A percentile compares a stretch with the other conserved stretches of the same genome.
Conservation (phyloP, 2,113 vertebrate species). For the Cephalopterus ornatus region DNA sequence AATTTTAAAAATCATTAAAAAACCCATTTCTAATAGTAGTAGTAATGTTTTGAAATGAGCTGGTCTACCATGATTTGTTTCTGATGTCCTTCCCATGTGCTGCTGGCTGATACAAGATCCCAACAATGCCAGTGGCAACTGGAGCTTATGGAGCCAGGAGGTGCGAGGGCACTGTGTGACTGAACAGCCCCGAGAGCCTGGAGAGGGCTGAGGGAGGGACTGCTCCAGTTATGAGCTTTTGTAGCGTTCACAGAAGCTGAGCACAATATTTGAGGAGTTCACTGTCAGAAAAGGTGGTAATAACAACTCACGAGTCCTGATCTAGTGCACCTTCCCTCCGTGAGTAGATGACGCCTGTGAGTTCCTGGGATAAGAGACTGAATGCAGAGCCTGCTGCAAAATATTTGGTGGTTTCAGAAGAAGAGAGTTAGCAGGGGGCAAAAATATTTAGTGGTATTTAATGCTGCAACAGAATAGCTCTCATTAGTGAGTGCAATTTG, state of each 20-base stretch:
- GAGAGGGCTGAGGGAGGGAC: background rate
- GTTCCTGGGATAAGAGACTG: background rate
- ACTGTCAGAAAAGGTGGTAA: background rate
- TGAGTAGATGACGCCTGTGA: background rate
- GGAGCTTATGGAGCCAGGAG: background rate
- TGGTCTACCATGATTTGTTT: background rate
- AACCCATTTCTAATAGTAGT: background rate
- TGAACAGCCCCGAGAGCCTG: background rate
- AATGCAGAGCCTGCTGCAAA: background rate
- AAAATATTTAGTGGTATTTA: background rate
- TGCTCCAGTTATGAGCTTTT: background rate
- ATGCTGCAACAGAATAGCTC: background rate
- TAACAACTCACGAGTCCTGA: background rate
- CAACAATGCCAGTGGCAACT: fast-evolving
- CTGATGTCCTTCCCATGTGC: background rate
- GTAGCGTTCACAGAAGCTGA: background rate
- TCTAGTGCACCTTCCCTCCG: background rate
- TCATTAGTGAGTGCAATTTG: background rate
- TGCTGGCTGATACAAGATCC: background rate
- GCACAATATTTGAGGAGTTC: background rate
- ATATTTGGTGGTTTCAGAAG: background rate
- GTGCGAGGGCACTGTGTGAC: background rate
- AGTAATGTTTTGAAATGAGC: background rate
- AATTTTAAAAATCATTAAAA: background rate
- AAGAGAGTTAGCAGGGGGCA: background rate